Percentiles rank a stretch among this genome's conserved stretches.
phyloP scores from a whole-genome alignment of 2,888 invertebrate species.

The Drosophila cognata region DNA sequence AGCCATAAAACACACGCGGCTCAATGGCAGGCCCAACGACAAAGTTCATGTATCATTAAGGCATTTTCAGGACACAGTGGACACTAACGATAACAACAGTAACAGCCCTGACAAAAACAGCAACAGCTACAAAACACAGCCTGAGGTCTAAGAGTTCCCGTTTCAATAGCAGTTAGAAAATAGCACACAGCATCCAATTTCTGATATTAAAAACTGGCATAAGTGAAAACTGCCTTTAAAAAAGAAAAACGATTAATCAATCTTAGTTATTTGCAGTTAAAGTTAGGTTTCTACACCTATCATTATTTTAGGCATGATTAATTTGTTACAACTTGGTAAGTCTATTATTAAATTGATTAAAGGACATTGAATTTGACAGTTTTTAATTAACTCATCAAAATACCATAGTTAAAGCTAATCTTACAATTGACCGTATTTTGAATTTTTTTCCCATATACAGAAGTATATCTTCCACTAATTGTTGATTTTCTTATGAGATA shows the following conservation, averaged over 20 bases:
- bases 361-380: background rate
- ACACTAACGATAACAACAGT: conserved; percentile 43
- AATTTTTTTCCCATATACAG: background rate
- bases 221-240: background rate
- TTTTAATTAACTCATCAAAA: background rate
- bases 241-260: background rate
- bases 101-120: conserved; percentile 23
- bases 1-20: conserved; percentile 78
- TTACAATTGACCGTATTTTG: background rate
- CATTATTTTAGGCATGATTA: background rate
- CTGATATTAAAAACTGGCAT: conserved; percentile 1
- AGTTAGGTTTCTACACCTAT: background rate
- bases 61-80: conserved; percentile 47
- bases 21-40: conserved; percentile 61
- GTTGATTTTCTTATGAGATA: background rate
- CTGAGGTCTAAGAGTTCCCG: background rate
- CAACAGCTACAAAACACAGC: conserved; percentile 10
- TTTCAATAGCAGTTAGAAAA: conserved; percentile 2
- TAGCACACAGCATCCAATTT: background rate
- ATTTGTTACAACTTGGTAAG: background rate
- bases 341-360: background rate
- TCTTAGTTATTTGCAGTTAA: background rate
- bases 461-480: no score
- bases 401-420: background rate
- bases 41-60: conserved; percentile 76